Base-by-base conservation (phyloP, 2,888 invertebrate genomes). In the Cerastis rubricosa region DNA sequence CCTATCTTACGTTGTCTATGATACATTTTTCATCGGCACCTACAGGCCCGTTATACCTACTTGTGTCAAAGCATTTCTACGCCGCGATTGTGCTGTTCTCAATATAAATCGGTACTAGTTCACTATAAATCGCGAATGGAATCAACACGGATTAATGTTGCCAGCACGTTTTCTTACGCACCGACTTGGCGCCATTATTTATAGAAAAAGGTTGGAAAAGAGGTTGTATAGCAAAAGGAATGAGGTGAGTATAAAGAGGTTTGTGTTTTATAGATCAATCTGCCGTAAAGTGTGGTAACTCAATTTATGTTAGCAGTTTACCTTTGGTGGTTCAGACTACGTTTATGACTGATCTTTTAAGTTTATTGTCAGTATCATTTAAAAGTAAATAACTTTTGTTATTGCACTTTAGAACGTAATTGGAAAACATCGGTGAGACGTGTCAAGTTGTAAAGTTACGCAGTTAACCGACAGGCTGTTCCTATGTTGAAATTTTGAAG, bases 21-120 rank as follows among this genome's bases (percentile, higher is more conserved):
- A 78, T 86, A 84, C 86, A 88, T 88, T 89, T 89, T 89, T 89
- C 89, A 81, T 51, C 67, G 80, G 76, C 84, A 73, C 76, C 84
- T 80, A 81, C 79, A 63, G 59, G 71, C 73, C 89, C 89, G 89
- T 84, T 86, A 89, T 66, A 86, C 89, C 81, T 80, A 84, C 77
- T 89, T 89, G 74, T 80, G 84, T 87, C 84, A 80, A 85, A 81
- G 84, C 80, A 81, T 87, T 88, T 84, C 88, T 83, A 80, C 82
- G 80, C 66, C 49, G 64, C 77, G 75, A 83, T 81, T 77, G 87
- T 76, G 80, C 73, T 87, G 88, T 63, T 79, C 88, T 76, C 80
- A 75, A 85, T 88, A 81, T 84, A 83, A 89, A 86, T 89, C 74
- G 80, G 61, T 78, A 78, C 84, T 70, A 64, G 85, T 85, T 85